Percentiles rank a stretch among this genome's conserved stretches.
phyloP scores from a whole-genome alignment of 2,797 vertebrate species.

The Hipposideros larvatus region DNA sequence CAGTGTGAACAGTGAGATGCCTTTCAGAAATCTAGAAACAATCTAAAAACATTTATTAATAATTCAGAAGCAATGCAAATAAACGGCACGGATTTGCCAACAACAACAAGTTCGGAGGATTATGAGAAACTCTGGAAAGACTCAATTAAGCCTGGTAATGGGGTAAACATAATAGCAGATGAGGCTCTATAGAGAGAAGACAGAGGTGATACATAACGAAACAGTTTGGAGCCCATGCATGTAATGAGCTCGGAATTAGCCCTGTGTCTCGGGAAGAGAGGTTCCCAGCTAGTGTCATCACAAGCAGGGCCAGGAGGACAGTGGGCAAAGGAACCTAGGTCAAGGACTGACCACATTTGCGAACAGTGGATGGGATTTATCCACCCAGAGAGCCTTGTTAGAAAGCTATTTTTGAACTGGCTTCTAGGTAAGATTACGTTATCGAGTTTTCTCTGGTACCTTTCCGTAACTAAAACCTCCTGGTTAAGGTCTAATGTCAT shows the following conservation, averaged over 20 bases:
- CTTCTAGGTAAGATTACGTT: not conserved
- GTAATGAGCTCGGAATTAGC: conserved; percentile 74
- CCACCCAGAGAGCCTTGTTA: not conserved
- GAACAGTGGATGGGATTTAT: conserved; percentile 32
- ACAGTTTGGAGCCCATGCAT: conserved; percentile 21
- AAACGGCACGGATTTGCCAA: conserved; percentile 53
- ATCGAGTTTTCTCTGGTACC: conserved; percentile 6
- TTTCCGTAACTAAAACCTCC: conserved; percentile 41
- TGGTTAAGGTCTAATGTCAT: not conserved
- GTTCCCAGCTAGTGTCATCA: conserved; percentile 22
- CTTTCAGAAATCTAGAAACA: conserved; percentile 58
- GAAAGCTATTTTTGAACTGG: conserved; percentile 46
- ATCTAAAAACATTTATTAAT: conserved; percentile 69
- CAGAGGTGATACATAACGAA: conserved; percentile 65
- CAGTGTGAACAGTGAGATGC: conserved; percentile 33
- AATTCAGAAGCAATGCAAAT: conserved; percentile 72
- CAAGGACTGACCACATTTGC: conserved; percentile 38
- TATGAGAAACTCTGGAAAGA: conserved; percentile 72
- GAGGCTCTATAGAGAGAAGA: conserved; percentile 60
- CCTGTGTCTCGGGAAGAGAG: conserved; percentile 57
- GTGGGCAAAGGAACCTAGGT: not conserved
- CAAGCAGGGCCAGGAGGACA: conserved; percentile 27
- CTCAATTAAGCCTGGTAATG: conserved; percentile 78
- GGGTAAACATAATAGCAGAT: conserved; percentile 74
- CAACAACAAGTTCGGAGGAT: conserved; percentile 58